Conservation (phyloP, 2,888 invertebrate genomes). For the Zaprionus obscuricornis region DNA sequence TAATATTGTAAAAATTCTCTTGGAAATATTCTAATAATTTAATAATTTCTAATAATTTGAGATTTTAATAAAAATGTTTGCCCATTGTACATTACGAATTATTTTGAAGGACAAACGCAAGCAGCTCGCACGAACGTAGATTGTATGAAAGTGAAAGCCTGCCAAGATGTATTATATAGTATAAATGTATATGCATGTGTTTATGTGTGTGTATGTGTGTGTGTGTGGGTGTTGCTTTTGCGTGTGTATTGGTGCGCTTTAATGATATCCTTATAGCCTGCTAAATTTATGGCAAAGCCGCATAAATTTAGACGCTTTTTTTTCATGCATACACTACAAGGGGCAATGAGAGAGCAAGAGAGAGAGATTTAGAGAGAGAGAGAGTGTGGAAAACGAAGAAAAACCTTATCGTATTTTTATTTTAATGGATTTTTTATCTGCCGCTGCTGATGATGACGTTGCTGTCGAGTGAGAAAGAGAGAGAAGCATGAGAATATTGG, state of each 20-base stretch:
- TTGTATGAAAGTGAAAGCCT: slow-evolving; percentile 70
- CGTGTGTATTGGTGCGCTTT: slow-evolving; percentile 63
- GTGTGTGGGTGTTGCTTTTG: slow-evolving; percentile 32
- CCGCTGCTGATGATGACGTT: slow-evolving; percentile 61
- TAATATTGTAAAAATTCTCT: too few relatives aligned
- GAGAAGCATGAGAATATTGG: too few relatives aligned
- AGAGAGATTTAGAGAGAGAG: too few relatives aligned
- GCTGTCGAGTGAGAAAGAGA: too few relatives aligned
- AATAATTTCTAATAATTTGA: slow-evolving; percentile 5
- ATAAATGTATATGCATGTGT: neutral
- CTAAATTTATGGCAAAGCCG: slow-evolving; percentile 77
- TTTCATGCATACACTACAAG: slow-evolving; percentile 69
- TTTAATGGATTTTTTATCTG: slow-evolving; percentile 80
- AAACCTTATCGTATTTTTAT: slow-evolving; percentile 75
- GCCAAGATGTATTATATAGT: too few relatives aligned
- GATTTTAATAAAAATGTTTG: neutral
- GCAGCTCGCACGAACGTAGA: slow-evolving; percentile 37
- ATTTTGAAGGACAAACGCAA: slow-evolving; percentile 58
- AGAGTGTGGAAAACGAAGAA: slow-evolving; percentile 13
- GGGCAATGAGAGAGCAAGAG: slow-evolving; percentile 16
- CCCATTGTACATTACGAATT: slow-evolving; percentile 50
- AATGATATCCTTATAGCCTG: slow-evolving; percentile 79
- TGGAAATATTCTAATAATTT: too few relatives aligned
- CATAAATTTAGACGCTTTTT: slow-evolving; percentile 72
- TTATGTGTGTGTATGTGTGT: slow-evolving; percentile 23